These are phyloP conservation scores for Pediacus dermestoides DNA, from an alignment of 2,888 invertebrate genomes.

Conservation along the genomic window DNA sequence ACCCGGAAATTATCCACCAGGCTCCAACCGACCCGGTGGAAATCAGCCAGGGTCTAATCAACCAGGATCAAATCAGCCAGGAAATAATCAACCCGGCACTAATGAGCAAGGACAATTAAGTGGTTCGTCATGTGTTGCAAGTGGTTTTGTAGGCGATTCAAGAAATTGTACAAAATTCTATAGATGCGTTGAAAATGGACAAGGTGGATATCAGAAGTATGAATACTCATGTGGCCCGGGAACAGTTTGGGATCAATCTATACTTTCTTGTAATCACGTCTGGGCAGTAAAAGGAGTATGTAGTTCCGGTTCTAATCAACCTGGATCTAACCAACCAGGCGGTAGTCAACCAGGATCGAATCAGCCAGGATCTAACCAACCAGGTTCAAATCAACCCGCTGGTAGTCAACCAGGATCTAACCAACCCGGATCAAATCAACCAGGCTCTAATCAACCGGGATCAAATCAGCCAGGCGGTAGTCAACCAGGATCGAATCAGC, in stretches of 20 bases:
- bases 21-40: constrained; percentile 14
- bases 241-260: constrained; percentile 70
- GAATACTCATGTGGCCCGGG: constrained; percentile 72
- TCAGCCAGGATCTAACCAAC: constrained; percentile 29
- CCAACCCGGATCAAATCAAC: constrained; percentile 16
- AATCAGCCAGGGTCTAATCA: constrained; percentile 19
- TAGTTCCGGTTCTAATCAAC: constrained; percentile 17
- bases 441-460: constrained; percentile 15
- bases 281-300: constrained; percentile 52
- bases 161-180: constrained; percentile 71
- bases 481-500: constrained; percentile 7
- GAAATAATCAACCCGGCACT: constrained; percentile 8
- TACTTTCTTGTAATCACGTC: constrained; percentile 68
- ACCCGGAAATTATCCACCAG: constrained; percentile 12
- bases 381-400: constrained; percentile 52
- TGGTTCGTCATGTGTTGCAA: constrained; percentile 51
- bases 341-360: constrained; percentile 40
- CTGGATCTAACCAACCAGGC: constrained; percentile 17
- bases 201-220: constrained; percentile 60
- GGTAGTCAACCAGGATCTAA: constrained; percentile 33
- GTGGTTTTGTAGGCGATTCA: constrained; percentile 69
- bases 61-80: constrained; percentile 16
- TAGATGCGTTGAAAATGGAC: constrained; percentile 65
- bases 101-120: constrained; percentile 30
- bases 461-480: constrained; percentile 15